Conservation (phyloP, 2,888 invertebrate genomes). For the Diadromus collaris region DNA sequence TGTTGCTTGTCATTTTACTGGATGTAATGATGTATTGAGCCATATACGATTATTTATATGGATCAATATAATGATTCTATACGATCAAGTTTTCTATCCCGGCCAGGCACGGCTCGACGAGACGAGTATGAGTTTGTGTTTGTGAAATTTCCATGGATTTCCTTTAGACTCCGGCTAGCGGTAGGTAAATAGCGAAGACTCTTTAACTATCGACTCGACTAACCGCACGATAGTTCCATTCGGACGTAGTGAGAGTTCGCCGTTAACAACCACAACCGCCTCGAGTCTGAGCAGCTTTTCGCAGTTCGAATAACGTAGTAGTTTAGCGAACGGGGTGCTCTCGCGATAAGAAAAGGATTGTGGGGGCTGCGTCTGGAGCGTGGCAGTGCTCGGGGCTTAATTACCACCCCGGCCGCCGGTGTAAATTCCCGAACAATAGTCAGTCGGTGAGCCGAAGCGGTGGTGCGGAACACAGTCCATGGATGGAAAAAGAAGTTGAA, state of each 20-base stretch:
- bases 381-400: conserved; percentile 42
- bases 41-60: too few species aligned
- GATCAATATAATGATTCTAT: too few species aligned
- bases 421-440: conserved; percentile 50
- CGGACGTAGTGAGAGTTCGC: conserved; percentile 4
- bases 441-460: conserved; percentile 18
- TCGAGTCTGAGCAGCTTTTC: conserved; percentile 46
- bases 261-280: conserved; percentile 13
- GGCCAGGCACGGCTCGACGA: conserved; percentile 3
- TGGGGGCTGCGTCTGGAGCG: conserved; percentile 33
- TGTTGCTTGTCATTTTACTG: too few species aligned
- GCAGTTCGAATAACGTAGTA: conserved; percentile 46
- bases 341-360: conserved; percentile 55
- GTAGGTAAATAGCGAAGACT: conserved; percentile 14
- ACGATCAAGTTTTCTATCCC: too few species aligned
- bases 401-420: conserved; percentile 39
- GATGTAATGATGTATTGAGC: too few species aligned
- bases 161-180: neutral
- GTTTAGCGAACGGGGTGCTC: conserved; percentile 37
- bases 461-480: neutral
- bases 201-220: conserved; percentile 31
- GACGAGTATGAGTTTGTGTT: neutral
- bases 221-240: conserved; percentile 23
- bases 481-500: neutral
- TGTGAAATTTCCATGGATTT: conserved; percentile 16